These are phyloP conservation scores for Macrotus californicus DNA, from an alignment of 2,113 vertebrate species.

Conservation along the genomic window DNA sequence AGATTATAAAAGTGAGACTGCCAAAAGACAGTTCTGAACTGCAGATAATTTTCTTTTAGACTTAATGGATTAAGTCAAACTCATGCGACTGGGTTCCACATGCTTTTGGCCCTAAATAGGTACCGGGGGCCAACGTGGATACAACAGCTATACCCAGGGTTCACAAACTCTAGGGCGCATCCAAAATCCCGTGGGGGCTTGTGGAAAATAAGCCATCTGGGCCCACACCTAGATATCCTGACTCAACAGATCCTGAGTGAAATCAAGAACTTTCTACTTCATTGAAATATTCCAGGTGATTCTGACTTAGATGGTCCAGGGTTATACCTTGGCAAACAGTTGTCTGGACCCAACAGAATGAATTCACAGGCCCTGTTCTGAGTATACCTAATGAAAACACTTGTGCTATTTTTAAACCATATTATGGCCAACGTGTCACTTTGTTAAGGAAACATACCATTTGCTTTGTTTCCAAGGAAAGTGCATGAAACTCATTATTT, in stretches of 20 bases:
- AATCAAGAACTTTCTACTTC: not conserved
- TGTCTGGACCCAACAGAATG: not conserved
- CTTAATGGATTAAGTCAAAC: not conserved
- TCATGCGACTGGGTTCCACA: not conserved
- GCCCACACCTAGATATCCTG: not conserved
- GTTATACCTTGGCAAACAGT: not conserved
- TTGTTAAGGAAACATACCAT: not conserved
- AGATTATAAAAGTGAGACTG: not conserved
- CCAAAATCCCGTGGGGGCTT: not conserved
- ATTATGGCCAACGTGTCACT: not conserved
- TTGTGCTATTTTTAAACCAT: not conserved
- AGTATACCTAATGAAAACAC: not conserved
- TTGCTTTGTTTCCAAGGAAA: conserved; percentile 5
- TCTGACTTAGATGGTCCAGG: not conserved
- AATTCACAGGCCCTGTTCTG: not conserved
- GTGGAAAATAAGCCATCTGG: not conserved
- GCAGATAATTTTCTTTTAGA: not conserved
- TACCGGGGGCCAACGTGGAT: not conserved
- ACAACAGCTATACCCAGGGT: not conserved
- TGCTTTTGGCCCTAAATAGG: not conserved
- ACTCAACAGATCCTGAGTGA: not conserved
- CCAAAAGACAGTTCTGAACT: not conserved
- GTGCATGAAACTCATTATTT: not conserved
- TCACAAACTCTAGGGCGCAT: not conserved
- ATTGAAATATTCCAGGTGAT: not conserved